A percentile compares a stretch with the other conserved stretches of the same genome.
Evolutionary conservation across 1,140 invertebrate species (phyloP).

Genomic region (Drosophila truncata): DNA sequence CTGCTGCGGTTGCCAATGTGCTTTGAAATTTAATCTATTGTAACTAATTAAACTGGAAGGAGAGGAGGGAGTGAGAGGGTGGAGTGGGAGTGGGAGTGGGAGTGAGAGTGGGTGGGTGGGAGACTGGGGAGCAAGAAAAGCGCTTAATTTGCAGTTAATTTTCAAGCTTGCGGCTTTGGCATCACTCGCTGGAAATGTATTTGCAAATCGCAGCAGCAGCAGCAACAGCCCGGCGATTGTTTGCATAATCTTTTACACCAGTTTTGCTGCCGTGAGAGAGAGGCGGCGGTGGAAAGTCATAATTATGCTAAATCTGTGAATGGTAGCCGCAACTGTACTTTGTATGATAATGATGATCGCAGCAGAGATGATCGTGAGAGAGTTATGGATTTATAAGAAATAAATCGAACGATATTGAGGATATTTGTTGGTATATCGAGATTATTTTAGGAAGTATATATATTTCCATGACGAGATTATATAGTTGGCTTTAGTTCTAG

Average conservation of each 20-base stretch:
- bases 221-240: slow-evolving; percentile 43
- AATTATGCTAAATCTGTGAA: slow-evolving; percentile 45
- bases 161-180: slow-evolving; percentile 68
- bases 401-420: neutral
- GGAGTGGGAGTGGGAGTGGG: neutral
- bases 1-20: slow-evolving; percentile 69
- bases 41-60: slow-evolving; percentile 74
- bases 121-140: slow-evolving; percentile 46
- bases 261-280: slow-evolving; percentile 53
- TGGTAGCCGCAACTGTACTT: slow-evolving; percentile 41
- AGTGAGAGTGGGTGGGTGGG: slow-evolving; percentile 13
- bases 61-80: slow-evolving; percentile 10
- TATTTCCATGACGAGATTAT: neutral
- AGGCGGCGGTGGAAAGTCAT: slow-evolving; percentile 24
- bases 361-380: slow-evolving; percentile 2
- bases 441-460: neutral
- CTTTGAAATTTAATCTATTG: slow-evolving; percentile 84
- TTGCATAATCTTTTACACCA: slow-evolving; percentile 81
- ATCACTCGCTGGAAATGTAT: slow-evolving; percentile 53
- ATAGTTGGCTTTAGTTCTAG: no score
- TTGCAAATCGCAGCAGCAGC: slow-evolving; percentile 28
- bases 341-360: slow-evolving; percentile 17
- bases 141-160: slow-evolving; percentile 81
- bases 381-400: slow-evolving; percentile 14
- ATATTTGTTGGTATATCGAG: neutral